Evolutionary conservation across 23 tunicate species (phyloP), one percentile per base, ranked within the genome.

Genomic region (Diplosoma virens): DNA sequence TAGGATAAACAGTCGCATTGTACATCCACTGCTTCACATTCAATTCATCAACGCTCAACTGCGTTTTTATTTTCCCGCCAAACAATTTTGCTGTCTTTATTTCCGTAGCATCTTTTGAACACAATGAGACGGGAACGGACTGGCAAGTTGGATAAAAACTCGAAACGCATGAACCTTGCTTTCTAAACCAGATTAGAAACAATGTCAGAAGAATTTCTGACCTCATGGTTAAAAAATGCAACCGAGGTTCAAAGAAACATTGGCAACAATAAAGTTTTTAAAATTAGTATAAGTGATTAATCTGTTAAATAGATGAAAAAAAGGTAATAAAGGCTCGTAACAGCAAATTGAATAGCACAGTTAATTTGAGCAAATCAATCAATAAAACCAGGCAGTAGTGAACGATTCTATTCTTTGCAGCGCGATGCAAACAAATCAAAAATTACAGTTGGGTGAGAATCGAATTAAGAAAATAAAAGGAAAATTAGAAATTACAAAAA

Each of bases 1-100:
- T 89, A 3, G 96, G 96, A 47, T 74, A 89, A 1, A 82, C 70
- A 0, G 96, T 89, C 21, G 60, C 18, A 45, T 89, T 89, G 60
- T 89, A 82, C 29, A 61, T 41, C 96, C 96, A 89, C 29, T 48
- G 24, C 5, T 47, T 24, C 1, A 72, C 9, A 27, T 72, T 34
- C 2, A 26, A 3, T 47, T 72, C 61, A 1, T 47, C 61, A 48
- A 47, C 27, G 60, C 30, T 72, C 27, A 35, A 28, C 27, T 72
- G 47, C 7, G 37, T 37, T 20, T 5, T 72, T 47, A 61, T 5
- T 72, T 50, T 72, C 11, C 78, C 33, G 17, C 30, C 61, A 9
- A 11, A 17, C 3, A 35, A 25, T 6, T 18, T 23, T 18, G 25
- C 25, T 3, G 28, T 11, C n/a, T n/a, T n/a, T n/a, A n/a, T n/a